Evolutionary conservation across 1,140 invertebrate genomes (phyloP).

Genomic region (Armadillidium nasatum): DNA sequence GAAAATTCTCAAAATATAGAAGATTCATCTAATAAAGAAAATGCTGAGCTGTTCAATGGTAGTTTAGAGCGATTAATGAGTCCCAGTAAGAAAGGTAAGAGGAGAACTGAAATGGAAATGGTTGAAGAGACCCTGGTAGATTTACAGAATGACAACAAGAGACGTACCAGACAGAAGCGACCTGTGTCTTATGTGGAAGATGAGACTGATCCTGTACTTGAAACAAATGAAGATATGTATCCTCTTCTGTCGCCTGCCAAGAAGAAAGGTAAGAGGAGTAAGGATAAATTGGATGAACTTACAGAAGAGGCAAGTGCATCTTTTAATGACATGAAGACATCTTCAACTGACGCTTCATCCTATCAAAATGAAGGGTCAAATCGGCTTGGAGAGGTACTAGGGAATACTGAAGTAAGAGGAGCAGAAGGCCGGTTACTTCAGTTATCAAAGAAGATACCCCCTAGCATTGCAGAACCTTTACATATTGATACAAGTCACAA

Average conservation of each 20-base stretch:
- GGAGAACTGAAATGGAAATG: neutral
- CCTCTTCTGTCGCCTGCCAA: slow-evolving; percentile 32
- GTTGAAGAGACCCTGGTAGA: neutral
- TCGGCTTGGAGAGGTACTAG: neutral
- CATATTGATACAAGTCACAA: slow-evolving; percentile 31
- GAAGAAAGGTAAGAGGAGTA: slow-evolving; percentile 35
- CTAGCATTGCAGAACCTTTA: slow-evolving; percentile 29
- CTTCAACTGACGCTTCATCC: too few species aligned
- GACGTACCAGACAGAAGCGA: slow-evolving; percentile 39
- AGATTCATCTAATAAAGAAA: neutral
- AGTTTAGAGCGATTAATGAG: neutral
- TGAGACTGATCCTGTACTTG: slow-evolving; percentile 43
- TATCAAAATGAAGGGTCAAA: neutral
- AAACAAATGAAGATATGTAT: slow-evolving; percentile 41
- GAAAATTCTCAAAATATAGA: neutral
- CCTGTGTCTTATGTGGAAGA: slow-evolving; percentile 43
- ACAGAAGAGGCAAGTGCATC: neutral
- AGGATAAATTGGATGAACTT: slow-evolving; percentile 10
- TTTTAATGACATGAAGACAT: neutral
- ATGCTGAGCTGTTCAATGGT: neutral
- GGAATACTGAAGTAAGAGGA: neutral
- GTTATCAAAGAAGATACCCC: neutral
- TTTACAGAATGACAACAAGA: slow-evolving; percentile 28
- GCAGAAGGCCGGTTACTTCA: neutral
- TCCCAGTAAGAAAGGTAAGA: neutral